phyloP scores from a whole-genome alignment of 2,888 invertebrate species.

The Sinelater perroti region DNA sequence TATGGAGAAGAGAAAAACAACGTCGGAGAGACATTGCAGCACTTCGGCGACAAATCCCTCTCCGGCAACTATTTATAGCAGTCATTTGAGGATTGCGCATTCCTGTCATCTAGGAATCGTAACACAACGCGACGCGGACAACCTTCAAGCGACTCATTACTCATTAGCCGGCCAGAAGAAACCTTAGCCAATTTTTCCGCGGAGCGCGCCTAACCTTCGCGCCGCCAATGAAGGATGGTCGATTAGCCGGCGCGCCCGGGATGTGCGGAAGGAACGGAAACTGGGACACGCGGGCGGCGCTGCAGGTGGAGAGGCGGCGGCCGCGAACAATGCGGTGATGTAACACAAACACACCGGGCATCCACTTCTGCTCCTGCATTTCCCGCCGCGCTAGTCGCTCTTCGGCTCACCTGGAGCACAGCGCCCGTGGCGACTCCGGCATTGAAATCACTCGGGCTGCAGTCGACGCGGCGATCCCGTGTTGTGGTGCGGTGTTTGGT shows the following conservation, averaged over 20 bases:
- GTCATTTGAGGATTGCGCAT: too few species aligned
- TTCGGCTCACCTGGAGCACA: constrained; percentile 9
- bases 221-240: constrained; percentile 15
- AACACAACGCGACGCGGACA: constrained; percentile 10
- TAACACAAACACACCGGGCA: constrained; percentile 25
- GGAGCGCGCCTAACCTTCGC: constrained; percentile 20
- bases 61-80: too few species aligned
- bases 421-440: background rate
- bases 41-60: too few species aligned
- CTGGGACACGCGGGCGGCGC: constrained; percentile 29
- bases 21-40: too few species aligned
- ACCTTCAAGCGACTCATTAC: constrained; percentile 22
- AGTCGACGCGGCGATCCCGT: too few species aligned
- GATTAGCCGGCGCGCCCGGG: background rate
- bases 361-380: constrained; percentile 24
- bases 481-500: too few species aligned
- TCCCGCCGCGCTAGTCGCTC: constrained; percentile 20
- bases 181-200: constrained; percentile 9
- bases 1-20: too few species aligned
- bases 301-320: constrained; percentile 34
- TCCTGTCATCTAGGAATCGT: too few species aligned
- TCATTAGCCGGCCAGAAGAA: constrained; percentile 15
- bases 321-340: constrained; percentile 43
- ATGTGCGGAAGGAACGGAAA: constrained; percentile 22
- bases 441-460: too few species aligned